Evolutionary conservation across 2,113 vertebrate species (phyloP).

Genomic region (Ciconia stormi): DNA sequence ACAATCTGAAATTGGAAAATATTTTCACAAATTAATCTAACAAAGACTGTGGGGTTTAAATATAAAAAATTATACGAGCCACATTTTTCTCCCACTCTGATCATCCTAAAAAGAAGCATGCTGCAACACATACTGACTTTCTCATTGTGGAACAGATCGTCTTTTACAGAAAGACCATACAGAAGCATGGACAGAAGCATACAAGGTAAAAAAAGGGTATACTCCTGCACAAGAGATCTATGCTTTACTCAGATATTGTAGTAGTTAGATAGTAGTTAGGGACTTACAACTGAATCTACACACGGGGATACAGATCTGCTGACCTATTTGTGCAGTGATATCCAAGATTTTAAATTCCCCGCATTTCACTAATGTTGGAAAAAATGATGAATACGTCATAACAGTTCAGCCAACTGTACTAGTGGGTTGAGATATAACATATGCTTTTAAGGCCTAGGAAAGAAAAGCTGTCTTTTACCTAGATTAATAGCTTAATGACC

Average conservation of each 20-base stretch:
- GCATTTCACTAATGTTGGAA: neutral
- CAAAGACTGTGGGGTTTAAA: neutral
- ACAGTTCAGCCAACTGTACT: neutral
- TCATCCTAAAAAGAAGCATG: neutral
- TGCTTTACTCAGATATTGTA: neutral
- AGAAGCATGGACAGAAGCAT: neutral
- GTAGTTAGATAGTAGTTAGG: neutral
- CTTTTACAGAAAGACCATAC: neutral
- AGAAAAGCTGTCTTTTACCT: neutral
- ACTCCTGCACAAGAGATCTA: neutral
- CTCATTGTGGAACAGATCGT: neutral
- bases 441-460: neutral
- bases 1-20: neutral
- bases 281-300: neutral
- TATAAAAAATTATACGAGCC: neutral
- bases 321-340: neutral
- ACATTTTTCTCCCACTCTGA: neutral
- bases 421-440: neutral
- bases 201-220: neutral
- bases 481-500: neutral
- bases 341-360: neutral
- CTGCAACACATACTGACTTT: neutral
- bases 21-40: neutral
- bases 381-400: neutral
- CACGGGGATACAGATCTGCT: neutral